Evolutionary conservation across 2,113 vertebrate genomes (phyloP), one percentile per base, ranked within the genome.

Genomic region (Etheostoma cragini): DNA sequence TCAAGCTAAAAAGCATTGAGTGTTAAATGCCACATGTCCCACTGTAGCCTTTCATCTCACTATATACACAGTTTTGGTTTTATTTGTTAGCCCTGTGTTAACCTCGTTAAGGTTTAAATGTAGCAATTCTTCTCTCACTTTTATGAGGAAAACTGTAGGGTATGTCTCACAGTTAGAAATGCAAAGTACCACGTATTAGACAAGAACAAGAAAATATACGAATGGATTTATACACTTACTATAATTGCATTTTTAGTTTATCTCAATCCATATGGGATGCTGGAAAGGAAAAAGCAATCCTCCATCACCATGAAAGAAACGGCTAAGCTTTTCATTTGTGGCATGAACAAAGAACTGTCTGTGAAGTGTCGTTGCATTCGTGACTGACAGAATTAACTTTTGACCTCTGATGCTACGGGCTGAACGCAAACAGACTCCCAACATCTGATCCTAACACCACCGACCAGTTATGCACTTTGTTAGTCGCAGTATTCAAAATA

Each of bases 371-470:
- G 68, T 14, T 52, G 26, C 46, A 12, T 76, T 35, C 8, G 21
- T 26, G 30, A 47, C 22, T 76, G 80, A 69, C 60, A 68, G 70
- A 24, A 21, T 63, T 66, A 71, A 61, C 61, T 62, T 45, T 3
- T 79, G 80, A 64, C 58, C 65, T 42, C 47, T 56, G 46, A 14
- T 73, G 49, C 8, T 52, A 8, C 11, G 12, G 13, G 61, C 26
- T 26, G 35, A 74, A 46, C 24, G 60, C 53, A 26, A 62, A 63
- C 16, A 2, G 24, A 42, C 50, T 46, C 22, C 19, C 17, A 62
- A 35, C 63, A 30, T 15, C 47, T 50, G 53, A 74, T 47, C 38
- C 52, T 5, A n/a, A 57, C 76, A n/a, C 61, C 45, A 33, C 42
- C 6, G 63, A 49, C 19, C 8, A 65, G 66, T 14, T 11, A 50